Percentiles rank a stretch among this genome's conserved stretches.
Evolutionary conservation across 2,888 invertebrate genomes (phyloP).

Genomic region (Acanthosepion lycidas): DNA sequence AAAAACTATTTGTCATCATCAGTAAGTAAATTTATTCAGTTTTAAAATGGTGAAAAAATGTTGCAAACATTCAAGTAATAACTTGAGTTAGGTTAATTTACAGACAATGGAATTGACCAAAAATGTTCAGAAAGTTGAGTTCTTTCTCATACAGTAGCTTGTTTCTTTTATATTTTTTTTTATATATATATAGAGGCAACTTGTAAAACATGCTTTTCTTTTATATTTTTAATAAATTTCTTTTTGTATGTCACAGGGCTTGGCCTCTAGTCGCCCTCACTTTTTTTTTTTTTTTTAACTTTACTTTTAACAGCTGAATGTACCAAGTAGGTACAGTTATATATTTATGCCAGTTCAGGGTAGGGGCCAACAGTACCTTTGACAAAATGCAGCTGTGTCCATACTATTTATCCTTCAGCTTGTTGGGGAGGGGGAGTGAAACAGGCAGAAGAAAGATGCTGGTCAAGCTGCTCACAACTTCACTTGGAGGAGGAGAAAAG

Average conservation of each 20-base stretch:
- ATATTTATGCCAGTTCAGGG: neutral
- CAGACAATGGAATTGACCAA: conserved; percentile 45
- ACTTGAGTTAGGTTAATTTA: conserved; percentile 43
- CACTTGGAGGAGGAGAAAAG: conserved; percentile 1
- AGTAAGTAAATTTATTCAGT: conserved; percentile 47
- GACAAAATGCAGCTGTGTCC: conserved; percentile 18
- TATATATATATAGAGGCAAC: conserved; percentile 16
- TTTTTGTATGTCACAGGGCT: neutral
- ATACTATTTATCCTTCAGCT: neutral
- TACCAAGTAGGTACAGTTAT: neutral
- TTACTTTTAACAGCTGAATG: neutral
- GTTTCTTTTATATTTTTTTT: neutral
- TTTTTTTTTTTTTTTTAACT: neutral
- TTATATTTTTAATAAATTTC: neutral
- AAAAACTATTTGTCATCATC: conserved; percentile 37
- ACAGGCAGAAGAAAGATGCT: neutral
- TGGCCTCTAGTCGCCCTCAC: neutral
- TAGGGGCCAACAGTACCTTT: neutral
- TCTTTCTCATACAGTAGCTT: neutral
- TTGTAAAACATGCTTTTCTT: neutral
- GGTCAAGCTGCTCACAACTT: conserved; percentile 6
- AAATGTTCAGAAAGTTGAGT: neutral
- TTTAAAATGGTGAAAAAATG: conserved; percentile 47
- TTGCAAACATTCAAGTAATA: conserved; percentile 6
- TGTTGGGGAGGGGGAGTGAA: neutral